Evolutionary conservation across 1,140 invertebrate genomes (phyloP).

Genomic region (Platyura marginata): DNA sequence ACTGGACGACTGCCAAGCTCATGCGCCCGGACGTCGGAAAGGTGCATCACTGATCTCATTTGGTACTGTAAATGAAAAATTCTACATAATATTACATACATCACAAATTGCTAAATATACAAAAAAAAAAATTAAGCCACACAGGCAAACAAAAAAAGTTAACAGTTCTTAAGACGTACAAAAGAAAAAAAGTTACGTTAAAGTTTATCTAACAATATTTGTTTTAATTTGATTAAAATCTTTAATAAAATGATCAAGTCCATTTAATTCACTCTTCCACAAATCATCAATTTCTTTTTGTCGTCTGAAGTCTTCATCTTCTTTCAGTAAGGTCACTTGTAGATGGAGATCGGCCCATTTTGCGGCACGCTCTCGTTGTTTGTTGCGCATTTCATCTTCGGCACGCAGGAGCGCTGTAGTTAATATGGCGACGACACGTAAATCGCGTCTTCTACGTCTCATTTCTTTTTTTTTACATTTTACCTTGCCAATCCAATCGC

Average conservation of each 20-base stretch:
- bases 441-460: slow-evolving; percentile 17
- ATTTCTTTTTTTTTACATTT: slow-evolving; percentile 22
- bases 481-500: slow-evolving; percentile 22
- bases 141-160: too few species aligned
- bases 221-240: slow-evolving; percentile 11
- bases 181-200: not conserved
- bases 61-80: slow-evolving; percentile 6
- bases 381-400: slow-evolving; percentile 19
- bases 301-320: not conserved
- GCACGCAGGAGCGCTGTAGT: slow-evolving; percentile 17
- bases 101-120: too few species aligned
- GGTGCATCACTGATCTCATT: slow-evolving; percentile 1
- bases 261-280: slow-evolving; percentile 22
- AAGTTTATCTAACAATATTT: not conserved
- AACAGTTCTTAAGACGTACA: too few species aligned
- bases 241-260: slow-evolving; percentile 20
- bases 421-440: slow-evolving; percentile 21
- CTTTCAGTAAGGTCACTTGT: slow-evolving; percentile 9
- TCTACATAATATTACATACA: slow-evolving; percentile 2
- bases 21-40: not conserved
- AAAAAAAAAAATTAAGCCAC: not conserved
- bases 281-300: slow-evolving; percentile 14
- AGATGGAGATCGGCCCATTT: slow-evolving; percentile 20
- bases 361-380: slow-evolving; percentile 20
- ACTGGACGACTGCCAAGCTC: not conserved